These are phyloP conservation scores for Apoda limacodes DNA, from an alignment of 2,888 invertebrate genomes.

Conservation along the genomic window DNA sequence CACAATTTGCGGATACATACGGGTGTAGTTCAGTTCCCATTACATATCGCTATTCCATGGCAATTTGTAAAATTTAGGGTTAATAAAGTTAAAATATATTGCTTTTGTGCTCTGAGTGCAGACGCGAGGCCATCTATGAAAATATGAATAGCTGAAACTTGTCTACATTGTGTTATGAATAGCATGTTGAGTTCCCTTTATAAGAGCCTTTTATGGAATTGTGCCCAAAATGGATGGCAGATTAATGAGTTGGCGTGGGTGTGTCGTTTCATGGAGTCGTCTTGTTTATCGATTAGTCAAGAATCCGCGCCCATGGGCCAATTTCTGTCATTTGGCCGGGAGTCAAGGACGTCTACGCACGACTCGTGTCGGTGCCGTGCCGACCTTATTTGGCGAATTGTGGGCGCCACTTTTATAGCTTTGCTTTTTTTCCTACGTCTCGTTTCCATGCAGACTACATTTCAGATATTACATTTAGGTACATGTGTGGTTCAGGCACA, in stretches of 20 bases:
- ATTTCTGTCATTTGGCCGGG: slow-evolving; percentile 68
- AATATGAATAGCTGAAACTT: too few relatives aligned
- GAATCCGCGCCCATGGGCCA: slow-evolving; percentile 66
- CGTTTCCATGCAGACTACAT: slow-evolving; percentile 52
- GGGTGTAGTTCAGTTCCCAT: slow-evolving; percentile 26
- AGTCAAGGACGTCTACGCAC: slow-evolving; percentile 61
- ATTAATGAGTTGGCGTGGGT: slow-evolving; percentile 53
- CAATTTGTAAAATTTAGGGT: too few relatives aligned
- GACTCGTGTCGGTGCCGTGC: slow-evolving; percentile 48
- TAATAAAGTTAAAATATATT: too few relatives aligned
- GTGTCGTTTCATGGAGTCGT: slow-evolving; percentile 43
- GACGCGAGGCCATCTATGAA: too few relatives aligned
- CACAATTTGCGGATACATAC: slow-evolving; percentile 20
- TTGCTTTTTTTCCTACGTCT: slow-evolving; percentile 60
- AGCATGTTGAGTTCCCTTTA: too few relatives aligned
- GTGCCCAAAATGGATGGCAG: slow-evolving; percentile 42
- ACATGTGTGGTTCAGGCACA: slow-evolving; percentile 37
- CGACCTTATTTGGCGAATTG: slow-evolving; percentile 67
- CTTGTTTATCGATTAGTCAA: slow-evolving; percentile 64
- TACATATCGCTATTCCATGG: too few relatives aligned
- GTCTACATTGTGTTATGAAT: too few relatives aligned
- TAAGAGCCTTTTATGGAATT: slow-evolving; percentile 49
- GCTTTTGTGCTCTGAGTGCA: too few relatives aligned
- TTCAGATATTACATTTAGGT: slow-evolving; percentile 45
- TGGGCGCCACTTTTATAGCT: slow-evolving; percentile 69